A percentile compares a stretch with the other conserved stretches of the same genome.
These are phyloP conservation scores for Pluvianellus socialis DNA, from an alignment of 2,113 vertebrate genomes.

Conservation along the genomic window DNA sequence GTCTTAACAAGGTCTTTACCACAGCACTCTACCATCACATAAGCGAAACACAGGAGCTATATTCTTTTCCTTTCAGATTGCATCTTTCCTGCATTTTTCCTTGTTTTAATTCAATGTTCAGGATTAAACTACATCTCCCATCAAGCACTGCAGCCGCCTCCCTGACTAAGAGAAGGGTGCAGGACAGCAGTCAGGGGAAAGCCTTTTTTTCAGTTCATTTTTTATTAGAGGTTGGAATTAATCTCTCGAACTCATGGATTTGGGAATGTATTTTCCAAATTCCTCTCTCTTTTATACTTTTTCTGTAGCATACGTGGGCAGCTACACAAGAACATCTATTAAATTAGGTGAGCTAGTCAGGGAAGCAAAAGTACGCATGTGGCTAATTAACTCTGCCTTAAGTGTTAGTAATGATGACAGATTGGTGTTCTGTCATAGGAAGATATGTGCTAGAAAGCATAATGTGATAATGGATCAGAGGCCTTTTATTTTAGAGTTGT, in stretches of 20 bases:
- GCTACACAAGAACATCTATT: neutral
- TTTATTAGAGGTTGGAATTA: neutral
- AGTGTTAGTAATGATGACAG: neutral
- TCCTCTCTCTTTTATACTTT: neutral
- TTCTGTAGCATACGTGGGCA: neutral
- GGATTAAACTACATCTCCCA: neutral
- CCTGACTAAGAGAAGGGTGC: neutral
- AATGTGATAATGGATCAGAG: neutral
- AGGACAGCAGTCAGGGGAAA: neutral
- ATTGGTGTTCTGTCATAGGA: neutral
- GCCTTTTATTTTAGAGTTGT: neutral
- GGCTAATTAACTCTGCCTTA: neutral
- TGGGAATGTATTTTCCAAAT: neutral
- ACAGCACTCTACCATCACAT: fast-evolving
- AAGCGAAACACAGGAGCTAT: neutral
- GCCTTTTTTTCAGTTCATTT: neutral
- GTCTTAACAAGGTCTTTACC: neutral
- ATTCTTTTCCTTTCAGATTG: neutral
- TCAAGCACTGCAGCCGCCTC: neutral
- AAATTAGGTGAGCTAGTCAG: neutral
- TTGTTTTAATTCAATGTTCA: neutral
- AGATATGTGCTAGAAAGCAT: neutral
- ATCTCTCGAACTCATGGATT: neutral
- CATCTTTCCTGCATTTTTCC: neutral
- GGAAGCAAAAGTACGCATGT: neutral